Conservation (phyloP, 2,797 vertebrate species). For the Pitangus sulphuratus region DNA sequence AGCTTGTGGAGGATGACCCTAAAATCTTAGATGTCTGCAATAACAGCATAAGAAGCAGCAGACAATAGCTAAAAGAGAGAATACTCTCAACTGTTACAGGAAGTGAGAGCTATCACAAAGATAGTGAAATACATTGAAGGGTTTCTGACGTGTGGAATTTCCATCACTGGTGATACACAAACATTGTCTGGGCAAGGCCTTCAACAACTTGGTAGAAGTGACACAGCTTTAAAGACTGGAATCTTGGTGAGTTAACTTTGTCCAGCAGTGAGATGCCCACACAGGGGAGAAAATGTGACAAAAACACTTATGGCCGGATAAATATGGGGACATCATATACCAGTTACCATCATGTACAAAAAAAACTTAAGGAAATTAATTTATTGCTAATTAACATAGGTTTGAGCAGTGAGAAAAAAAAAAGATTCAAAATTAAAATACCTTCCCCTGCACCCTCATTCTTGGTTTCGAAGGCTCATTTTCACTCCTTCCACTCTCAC, state of each 20-base stretch:
- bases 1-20: accelerated
- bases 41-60: neutral
- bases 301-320: neutral
- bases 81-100: neutral
- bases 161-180: neutral
- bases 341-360: neutral
- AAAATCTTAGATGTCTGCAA: neutral
- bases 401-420: neutral
- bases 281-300: neutral
- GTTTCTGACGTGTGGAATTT: neutral
- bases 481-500: neutral
- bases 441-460: neutral
- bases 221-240: neutral
- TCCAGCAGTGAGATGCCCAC: neutral
- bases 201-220: neutral
- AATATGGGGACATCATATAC: neutral
- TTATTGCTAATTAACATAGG: neutral
- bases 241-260: neutral
- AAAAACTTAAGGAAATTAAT: neutral
- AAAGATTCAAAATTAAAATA: neutral
- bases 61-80: neutral
- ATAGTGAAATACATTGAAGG: accelerated
- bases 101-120: neutral
- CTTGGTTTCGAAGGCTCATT: neutral
- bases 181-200: neutral